A percentile compares a stretch with the other conserved stretches of the same genome.
phyloP scores from a whole-genome alignment of 2,113 vertebrate species.

The Haplochromis burtoni region DNA sequence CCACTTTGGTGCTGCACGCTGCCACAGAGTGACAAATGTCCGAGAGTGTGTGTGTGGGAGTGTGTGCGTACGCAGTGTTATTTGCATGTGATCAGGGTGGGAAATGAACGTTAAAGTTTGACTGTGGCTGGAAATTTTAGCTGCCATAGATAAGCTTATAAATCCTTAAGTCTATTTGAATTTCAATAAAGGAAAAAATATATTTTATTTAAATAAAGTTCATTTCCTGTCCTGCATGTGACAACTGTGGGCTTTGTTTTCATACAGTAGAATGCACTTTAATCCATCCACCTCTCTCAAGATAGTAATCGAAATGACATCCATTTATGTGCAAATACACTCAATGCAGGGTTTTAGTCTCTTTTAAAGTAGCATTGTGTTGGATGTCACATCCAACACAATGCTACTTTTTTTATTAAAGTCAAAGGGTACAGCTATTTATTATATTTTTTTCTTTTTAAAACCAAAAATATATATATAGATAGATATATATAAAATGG shows the following conservation, averaged over 20 bases:
- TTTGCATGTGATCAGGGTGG: constrained; percentile 50
- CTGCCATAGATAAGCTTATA: neutral
- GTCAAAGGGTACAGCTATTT: constrained; percentile 47
- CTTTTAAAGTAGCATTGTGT: constrained; percentile 46
- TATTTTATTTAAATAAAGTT: neutral
- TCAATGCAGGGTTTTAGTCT: constrained; percentile 65
- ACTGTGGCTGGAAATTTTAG: neutral
- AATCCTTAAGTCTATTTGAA: neutral
- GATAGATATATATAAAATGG: neutral
- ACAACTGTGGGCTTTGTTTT: constrained; percentile 55
- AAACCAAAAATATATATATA: constrained; percentile 43
- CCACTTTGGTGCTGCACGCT: constrained; percentile 29
- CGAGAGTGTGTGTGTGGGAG: constrained; percentile 11
- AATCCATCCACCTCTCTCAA: constrained; percentile 58
- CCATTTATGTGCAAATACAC: constrained; percentile 55
- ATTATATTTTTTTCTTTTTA: constrained; percentile 20
- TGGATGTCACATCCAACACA: constrained; percentile 52
- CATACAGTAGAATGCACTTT: constrained; percentile 70
- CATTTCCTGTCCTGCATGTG: constrained; percentile 52
- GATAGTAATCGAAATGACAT: constrained; percentile 36
- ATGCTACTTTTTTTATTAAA: constrained; percentile 58
- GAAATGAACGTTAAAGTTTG: constrained; percentile 19
- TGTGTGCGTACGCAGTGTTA: constrained; percentile 2
- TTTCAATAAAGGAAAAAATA: neutral
- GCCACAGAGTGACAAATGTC: constrained; percentile 21